Conservation (phyloP, 2,888 invertebrate species). For the Sylvicola cinctus region DNA sequence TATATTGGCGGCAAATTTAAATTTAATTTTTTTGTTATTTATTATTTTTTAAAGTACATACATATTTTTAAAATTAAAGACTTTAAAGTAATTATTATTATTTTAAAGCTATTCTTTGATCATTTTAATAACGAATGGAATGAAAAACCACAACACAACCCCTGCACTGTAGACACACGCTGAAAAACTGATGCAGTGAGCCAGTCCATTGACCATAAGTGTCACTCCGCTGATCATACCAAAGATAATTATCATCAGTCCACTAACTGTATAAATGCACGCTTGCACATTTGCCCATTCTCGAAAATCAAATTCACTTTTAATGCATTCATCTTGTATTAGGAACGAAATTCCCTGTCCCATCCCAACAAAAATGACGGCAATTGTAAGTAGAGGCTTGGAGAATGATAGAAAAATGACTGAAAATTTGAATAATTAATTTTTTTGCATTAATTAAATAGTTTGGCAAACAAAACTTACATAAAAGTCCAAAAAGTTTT, state of each 20-base stretch:
- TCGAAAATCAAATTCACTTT: conserved; percentile 4
- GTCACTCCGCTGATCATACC: conserved; percentile 1
- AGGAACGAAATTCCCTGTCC: conserved; percentile 5
- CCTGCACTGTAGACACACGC: too few relatives aligned
- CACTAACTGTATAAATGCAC: conserved; percentile 6
- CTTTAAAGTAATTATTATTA: too few relatives aligned
- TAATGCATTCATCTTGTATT: conserved; percentile 5
- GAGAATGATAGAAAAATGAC: not conserved
- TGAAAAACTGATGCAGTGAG: not conserved
- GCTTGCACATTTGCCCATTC: conserved; percentile 4
- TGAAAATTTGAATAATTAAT: not conserved
- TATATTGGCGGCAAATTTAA: too few relatives aligned
- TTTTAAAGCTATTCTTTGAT: too few relatives aligned
- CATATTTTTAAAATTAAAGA: too few relatives aligned
- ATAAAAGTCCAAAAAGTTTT: conserved; percentile 1
- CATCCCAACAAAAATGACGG: conserved; percentile 1
- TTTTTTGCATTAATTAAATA: not conserved
- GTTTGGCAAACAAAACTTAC: not conserved
- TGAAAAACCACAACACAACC: too few relatives aligned
- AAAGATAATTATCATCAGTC: conserved; percentile 5
- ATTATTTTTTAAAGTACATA: too few relatives aligned
- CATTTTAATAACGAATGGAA: too few relatives aligned
- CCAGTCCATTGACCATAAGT: not conserved
- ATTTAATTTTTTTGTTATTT: too few relatives aligned
- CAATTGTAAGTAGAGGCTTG: not conserved